Evolutionary conservation across 1,140 invertebrate genomes (phyloP).

Genomic region (Pararge aegeria): DNA sequence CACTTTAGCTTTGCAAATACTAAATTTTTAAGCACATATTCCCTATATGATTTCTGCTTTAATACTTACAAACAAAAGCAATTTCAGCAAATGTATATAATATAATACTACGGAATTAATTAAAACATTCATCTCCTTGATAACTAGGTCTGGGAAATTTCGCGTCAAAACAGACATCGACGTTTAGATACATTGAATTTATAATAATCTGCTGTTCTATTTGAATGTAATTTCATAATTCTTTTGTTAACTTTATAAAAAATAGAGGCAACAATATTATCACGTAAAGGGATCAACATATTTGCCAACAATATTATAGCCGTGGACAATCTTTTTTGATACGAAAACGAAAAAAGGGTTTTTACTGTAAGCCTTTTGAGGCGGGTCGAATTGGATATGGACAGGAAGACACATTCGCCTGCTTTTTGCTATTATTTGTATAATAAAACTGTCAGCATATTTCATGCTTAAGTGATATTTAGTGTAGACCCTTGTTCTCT

Average conservation of each 20-base stretch:
- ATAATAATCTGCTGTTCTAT: not conserved
- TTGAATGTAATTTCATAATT: not conserved
- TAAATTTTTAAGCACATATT: too few relatives aligned
- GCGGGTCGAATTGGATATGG: constrained; percentile 72
- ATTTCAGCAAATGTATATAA: too few relatives aligned
- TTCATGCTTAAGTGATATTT: constrained; percentile 65
- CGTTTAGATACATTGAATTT: not conserved
- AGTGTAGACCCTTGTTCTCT: constrained; percentile 14
- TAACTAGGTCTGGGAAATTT: not conserved
- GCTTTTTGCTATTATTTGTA: constrained; percentile 65
- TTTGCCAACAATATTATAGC: constrained; percentile 66
- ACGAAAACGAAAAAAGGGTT: constrained; percentile 73
- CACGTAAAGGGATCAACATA: constrained; percentile 57
- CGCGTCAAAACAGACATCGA: not conserved
- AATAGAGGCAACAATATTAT: constrained; percentile 10
- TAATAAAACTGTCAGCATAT: constrained; percentile 73
- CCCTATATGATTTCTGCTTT: too few relatives aligned
- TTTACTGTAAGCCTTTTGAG: constrained; percentile 72
- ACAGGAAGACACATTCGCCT: constrained; percentile 66
- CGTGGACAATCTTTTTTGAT: constrained; percentile 69
- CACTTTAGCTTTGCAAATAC: too few relatives aligned
- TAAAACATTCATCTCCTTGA: not conserved
- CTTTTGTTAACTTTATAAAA: constrained; percentile 1
- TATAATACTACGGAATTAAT: too few relatives aligned
- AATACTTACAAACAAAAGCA: too few relatives aligned